Percentiles rank a stretch among this genome's conserved stretches.
phyloP scores from a whole-genome alignment of 2,888 invertebrate genomes.

The Anodontia alba region DNA sequence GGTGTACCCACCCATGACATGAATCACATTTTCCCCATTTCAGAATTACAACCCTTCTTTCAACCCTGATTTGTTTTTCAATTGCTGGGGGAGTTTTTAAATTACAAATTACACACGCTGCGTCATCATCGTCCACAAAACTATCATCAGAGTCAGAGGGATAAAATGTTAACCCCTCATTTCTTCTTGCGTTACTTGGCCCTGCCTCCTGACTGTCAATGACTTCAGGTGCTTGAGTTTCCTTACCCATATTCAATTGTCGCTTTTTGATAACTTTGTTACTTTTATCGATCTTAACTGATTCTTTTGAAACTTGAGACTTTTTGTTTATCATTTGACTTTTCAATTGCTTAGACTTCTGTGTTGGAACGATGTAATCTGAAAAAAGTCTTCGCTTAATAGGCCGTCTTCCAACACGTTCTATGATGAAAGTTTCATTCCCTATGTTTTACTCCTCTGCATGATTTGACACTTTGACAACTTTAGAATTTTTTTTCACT shows the following conservation, averaged over 20 bases:
- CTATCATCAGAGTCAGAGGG: background rate
- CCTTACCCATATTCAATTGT: background rate
- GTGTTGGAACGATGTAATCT: background rate
- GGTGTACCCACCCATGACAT: conserved; percentile 34
- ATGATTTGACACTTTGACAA: too few species aligned
- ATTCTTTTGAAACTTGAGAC: background rate
- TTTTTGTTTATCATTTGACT: background rate
- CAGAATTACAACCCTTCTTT: conserved; percentile 2
- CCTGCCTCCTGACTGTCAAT: conserved; percentile 10
- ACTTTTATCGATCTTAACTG: too few species aligned
- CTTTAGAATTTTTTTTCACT: background rate
- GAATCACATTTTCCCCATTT: conserved; percentile 19
- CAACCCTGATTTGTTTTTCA: background rate
- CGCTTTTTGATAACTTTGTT: too few species aligned
- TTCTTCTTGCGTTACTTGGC: background rate
- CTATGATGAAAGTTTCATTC: background rate
- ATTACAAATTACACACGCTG: background rate
- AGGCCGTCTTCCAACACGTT: background rate
- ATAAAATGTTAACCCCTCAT: background rate
- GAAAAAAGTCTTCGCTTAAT: background rate
- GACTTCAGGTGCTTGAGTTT: background rate
- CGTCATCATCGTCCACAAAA: background rate
- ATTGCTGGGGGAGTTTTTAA: background rate
- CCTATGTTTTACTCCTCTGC: too few species aligned
- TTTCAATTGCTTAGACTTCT: background rate